Conservation (phyloP, 2,888 invertebrate species). For the Caenorhabditis sp. region DNA sequence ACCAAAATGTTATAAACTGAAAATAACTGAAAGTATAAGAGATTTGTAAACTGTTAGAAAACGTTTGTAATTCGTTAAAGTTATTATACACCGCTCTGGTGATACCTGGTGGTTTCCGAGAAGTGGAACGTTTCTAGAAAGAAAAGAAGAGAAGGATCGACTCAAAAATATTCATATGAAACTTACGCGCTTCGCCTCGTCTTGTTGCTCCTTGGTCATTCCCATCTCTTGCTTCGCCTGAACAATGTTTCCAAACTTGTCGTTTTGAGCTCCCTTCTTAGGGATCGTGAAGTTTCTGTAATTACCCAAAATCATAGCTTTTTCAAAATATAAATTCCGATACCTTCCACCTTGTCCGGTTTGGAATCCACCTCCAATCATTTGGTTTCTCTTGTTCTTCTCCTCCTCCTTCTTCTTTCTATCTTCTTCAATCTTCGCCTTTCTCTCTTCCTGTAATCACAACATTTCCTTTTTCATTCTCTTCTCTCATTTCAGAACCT, state of each 20-base stretch:
- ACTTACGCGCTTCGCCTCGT: conserved; percentile 88
- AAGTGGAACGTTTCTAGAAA: conserved; percentile 41
- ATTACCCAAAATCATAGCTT: neutral
- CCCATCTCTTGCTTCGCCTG: conserved; percentile 95
- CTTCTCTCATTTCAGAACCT: conserved; percentile 50
- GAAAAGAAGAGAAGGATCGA: neutral
- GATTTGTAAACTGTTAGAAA: conserved; percentile 2
- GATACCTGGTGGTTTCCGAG: conserved; percentile 43
- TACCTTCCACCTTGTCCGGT: conserved; percentile 56
- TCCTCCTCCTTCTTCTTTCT: conserved; percentile 73
- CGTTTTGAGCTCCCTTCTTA: conserved; percentile 71
- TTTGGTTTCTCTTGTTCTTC: conserved; percentile 67
- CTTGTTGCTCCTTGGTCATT: conserved; percentile 99
- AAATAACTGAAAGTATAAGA: neutral
- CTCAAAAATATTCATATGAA: neutral
- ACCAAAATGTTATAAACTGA: neutral
- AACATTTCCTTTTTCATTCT: neutral
- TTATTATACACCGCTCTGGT: neutral
- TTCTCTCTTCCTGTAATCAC: conserved; percentile 69
- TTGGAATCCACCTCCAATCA: conserved; percentile 59
- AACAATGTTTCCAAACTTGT: conserved; percentile 84
- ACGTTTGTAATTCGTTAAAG: neutral
- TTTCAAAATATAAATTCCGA: neutral
- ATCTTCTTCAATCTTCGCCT: conserved; percentile 71
- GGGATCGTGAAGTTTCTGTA: conserved; percentile 68